A percentile compares a stretch with the other conserved stretches of the same genome.
Conservation (phyloP, 53 echinoderm and acorn worm species). For the Temnopleurus reevesii region DNA sequence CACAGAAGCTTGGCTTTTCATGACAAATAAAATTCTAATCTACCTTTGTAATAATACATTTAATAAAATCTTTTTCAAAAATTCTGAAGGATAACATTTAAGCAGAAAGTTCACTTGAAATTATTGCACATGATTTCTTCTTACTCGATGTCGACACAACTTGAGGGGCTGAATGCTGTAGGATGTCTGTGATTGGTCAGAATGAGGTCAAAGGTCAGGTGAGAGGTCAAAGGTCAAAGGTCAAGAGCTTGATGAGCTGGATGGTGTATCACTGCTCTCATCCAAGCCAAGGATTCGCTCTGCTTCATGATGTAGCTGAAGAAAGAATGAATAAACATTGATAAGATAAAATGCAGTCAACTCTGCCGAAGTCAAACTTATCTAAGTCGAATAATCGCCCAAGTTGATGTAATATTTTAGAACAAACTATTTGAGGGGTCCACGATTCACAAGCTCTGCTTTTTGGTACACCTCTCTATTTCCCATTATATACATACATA, state of each 20-base stretch:
- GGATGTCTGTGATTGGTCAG: slow-evolving; percentile 31
- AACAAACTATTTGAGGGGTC: no score
- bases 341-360: no score
- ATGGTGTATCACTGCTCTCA: slow-evolving; percentile 51
- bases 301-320: slow-evolving; percentile 66
- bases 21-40: neutral
- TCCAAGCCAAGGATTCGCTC: slow-evolving; percentile 66
- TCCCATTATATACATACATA: no score
- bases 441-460: no score
- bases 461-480: no score
- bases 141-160: slow-evolving; percentile 32
- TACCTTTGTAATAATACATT: neutral
- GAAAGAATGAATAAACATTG: no score
- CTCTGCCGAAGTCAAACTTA: no score
- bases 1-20: neutral
- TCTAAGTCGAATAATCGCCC: no score
- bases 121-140: slow-evolving; percentile 50
- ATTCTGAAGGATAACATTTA: slow-evolving; percentile 43
- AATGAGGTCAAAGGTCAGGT: slow-evolving; percentile 29
- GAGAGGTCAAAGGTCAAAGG: slow-evolving; percentile 21
- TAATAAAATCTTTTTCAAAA: slow-evolving; percentile 7
- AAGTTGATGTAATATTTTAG: no score
- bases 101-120: slow-evolving; percentile 48
- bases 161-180: slow-evolving; percentile 25
- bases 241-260: slow-evolving; percentile 53